Base-by-base conservation (phyloP, 37 sponge, comb jelly and placozoan species). In the Agelas oroides region DNA sequence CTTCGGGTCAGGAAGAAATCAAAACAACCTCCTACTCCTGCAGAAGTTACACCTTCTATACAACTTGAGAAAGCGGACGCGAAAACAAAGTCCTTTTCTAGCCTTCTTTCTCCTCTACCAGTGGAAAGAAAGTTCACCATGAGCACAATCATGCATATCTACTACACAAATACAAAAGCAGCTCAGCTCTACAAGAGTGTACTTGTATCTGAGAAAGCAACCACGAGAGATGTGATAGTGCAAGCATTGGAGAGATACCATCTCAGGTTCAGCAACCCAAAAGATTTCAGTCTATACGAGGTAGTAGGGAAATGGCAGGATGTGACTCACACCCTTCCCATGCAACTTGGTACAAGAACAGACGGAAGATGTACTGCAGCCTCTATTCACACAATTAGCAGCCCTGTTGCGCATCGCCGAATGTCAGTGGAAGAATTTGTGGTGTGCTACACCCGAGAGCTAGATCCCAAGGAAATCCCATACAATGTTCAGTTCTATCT, bases 231-330 rank as follows among this genome's bases (percentile, higher is more conserved):
- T 17, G 90, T 93, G 41, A 85, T 93, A 15, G 41, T 35, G 24
- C 86, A 89, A n/a, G 94, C 90, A 15, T 59, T 93, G 60, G 90
- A 93, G 55, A 70, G 94, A 33, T 93, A 81, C 62, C 81, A 74
- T 54, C 82, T 93, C 65, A 82, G 70, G 27, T 60, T 33, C 36
- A 54, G 18, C 23, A 69, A 89, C 52, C 73, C 76, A 0, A 55
- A 34, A 6, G 75, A 86, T 34, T 93, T 78, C 41, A 37, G 59
- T 30, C 83, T 93, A 41, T 76, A 36, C 18, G 94, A 89, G 18
- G 90, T 89, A 28, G 63, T 89, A 11, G 94, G 94, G 18, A 72
- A 75, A 19, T 85, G 86, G 81, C 73, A 86, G 57, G 83, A 86
- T 70, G 65, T 85, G 37, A 8, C 75, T 28, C 12, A 52, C 17